These are phyloP conservation scores for Eueremaeus valkanovi DNA, from an alignment of 2,888 invertebrate genomes.

Conservation along the genomic window DNA sequence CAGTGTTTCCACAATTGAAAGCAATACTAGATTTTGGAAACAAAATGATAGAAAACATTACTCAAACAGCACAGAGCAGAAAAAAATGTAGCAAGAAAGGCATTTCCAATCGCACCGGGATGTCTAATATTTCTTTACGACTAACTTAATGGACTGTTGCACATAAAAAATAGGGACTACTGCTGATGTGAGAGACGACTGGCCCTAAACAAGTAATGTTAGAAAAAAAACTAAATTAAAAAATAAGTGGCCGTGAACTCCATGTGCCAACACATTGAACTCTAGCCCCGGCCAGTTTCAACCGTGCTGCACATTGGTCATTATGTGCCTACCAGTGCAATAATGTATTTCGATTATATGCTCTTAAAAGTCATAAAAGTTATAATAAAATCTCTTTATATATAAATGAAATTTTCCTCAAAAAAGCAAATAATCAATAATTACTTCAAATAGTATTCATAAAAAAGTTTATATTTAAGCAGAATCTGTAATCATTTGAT, in stretches of 20 bases:
- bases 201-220: background rate
- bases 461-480: too few species aligned
- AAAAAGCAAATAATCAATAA: background rate
- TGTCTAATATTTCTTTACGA: slow-evolving; percentile 8
- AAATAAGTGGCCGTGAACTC: slow-evolving; percentile 24
- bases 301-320: too few species aligned
- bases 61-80: background rate
- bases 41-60: background rate
- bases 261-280: slow-evolving; percentile 1
- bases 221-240: slow-evolving; percentile 2
- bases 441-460: background rate
- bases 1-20: too few species aligned
- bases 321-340: background rate
- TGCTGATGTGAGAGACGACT: slow-evolving; percentile 1
- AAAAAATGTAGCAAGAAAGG: background rate
- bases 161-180: slow-evolving; percentile 12
- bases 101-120: slow-evolving; percentile 15
- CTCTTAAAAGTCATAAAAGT: slow-evolving; percentile 4
- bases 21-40: background rate
- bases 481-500: too few species aligned
- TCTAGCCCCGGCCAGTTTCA: background rate
- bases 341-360: background rate
- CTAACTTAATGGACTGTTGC: slow-evolving; percentile 22
- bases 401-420: background rate
- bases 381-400: background rate